Base-by-base conservation (phyloP, 2,888 invertebrate species). In the Dermolepida albohirtum region DNA sequence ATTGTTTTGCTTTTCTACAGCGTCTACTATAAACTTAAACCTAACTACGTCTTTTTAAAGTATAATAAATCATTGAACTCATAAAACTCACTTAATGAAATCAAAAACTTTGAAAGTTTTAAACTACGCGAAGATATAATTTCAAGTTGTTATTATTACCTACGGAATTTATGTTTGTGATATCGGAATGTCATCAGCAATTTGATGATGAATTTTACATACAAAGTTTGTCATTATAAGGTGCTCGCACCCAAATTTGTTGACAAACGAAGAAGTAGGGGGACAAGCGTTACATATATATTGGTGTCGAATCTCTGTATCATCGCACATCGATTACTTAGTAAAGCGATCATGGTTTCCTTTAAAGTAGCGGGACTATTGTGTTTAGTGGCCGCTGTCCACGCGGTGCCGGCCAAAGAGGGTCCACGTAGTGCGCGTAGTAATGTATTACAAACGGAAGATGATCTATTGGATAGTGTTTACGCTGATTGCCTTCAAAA, bases 401-500 rank as follows among this genome's bases (percentile, higher is more conserved):
- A 87, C 74, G 88, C 89, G 72, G 84, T 89, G 72, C 90, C 91
- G 78, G 88, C 90, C 55, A 47, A 62, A n/a, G 54, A 54, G 39
- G 82, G 83, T 62, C 81, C 83, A 66, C 68, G 73, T 12, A 73
- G 75, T 44, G 83, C 85, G 65, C 81, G 85, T 72, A 86, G 86
- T 77, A 52, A 62, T 27, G 83, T 85, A 71, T 82, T 86, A 70
- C 87, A 88, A 72, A 84, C 86, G 43, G 90, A 90, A 74, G 91
- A 90, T 77, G 92, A 92, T 74, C 87, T 91, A 72, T 89, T 92
- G 85, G 89, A 89, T 76, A 85, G 89, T 77, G 89, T 89, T 79
- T 89, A 89, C 78, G 84, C 85, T 74, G 92, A 92, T 77, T 92
- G 92, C 78, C 83, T 91, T 71, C 87, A 88, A 77, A 92, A 92